Percentiles rank a stretch among this genome's conserved stretches.
These are phyloP conservation scores for Salvelinus namaycush DNA, from an alignment of 2,113 vertebrate genomes.

Conservation along the genomic window DNA sequence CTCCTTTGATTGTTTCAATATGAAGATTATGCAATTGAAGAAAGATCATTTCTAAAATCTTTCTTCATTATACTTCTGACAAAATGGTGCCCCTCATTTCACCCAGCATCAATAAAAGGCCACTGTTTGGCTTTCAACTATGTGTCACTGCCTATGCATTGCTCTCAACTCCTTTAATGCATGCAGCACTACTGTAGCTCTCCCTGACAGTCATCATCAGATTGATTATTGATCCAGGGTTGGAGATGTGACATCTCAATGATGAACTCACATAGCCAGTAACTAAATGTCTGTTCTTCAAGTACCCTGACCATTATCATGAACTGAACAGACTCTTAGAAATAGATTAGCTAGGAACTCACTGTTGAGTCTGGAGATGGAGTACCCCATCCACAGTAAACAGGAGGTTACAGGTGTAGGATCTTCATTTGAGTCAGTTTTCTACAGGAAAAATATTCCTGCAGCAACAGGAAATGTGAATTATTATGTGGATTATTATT, in stretches of 20 bases:
- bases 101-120: neutral
- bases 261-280: neutral
- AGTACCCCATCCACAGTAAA: neutral
- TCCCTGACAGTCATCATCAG: neutral
- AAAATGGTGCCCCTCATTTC: neutral
- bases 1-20: neutral
- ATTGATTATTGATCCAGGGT: neutral
- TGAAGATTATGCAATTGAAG: neutral
- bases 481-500: too few relatives aligned
- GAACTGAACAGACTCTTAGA: neutral
- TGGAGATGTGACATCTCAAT: neutral
- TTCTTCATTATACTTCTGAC: neutral
- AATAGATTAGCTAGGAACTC: neutral
- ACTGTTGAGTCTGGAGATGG: neutral
- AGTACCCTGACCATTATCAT: neutral
- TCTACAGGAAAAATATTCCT: too few relatives aligned
- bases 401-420: neutral
- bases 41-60: neutral
- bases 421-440: neutral
- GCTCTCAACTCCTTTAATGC: neutral
- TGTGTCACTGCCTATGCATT: neutral
- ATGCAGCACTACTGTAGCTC: neutral
- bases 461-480: neutral
- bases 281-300: neutral
- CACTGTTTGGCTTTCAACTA: neutral